Percentiles rank a stretch among this genome's conserved stretches.
Conservation (phyloP, 2,113 vertebrate genomes). For the Columba janthina region DNA sequence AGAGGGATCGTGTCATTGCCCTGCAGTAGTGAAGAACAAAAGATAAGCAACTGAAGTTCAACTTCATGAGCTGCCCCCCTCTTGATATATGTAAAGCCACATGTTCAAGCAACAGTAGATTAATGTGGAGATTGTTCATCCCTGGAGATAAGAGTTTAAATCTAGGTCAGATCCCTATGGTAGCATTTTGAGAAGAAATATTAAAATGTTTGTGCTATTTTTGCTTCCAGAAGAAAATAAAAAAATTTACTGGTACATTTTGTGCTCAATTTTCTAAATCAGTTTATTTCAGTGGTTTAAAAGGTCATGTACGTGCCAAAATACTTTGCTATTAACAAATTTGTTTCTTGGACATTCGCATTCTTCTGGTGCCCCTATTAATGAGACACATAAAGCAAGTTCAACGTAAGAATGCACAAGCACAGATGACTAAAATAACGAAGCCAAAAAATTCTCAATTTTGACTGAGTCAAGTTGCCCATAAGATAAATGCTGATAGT, state of each 20-base stretch:
- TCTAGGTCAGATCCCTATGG: slow-evolving; percentile 47
- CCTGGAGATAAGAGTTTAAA: slow-evolving; percentile 62
- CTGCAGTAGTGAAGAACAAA: slow-evolving; percentile 62
- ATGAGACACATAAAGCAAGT: neutral
- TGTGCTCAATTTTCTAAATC: neutral
- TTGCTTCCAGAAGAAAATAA: neutral
- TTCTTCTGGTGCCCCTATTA: neutral
- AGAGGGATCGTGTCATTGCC: slow-evolving; percentile 51
- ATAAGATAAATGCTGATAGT: accelerated
- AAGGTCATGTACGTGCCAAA: neutral
- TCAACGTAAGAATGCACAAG: neutral
- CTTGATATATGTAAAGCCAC: slow-evolving; percentile 54
- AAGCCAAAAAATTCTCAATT: neutral
- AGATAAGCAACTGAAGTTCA: slow-evolving; percentile 64
- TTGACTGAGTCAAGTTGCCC: neutral
- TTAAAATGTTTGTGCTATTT: neutral
- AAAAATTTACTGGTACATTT: neutral
- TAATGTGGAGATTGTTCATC: slow-evolving; percentile 47
- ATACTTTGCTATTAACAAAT: neutral
- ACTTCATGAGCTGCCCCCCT: slow-evolving; percentile 53
- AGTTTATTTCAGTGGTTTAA: neutral
- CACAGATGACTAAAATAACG: neutral
- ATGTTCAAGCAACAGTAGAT: slow-evolving; percentile 46
- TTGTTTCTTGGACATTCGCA: neutral
- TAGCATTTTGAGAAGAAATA: neutral